Evolutionary conservation across 2,797 vertebrate species (phyloP).

Genomic region (Phyllotis vaccarum): DNA sequence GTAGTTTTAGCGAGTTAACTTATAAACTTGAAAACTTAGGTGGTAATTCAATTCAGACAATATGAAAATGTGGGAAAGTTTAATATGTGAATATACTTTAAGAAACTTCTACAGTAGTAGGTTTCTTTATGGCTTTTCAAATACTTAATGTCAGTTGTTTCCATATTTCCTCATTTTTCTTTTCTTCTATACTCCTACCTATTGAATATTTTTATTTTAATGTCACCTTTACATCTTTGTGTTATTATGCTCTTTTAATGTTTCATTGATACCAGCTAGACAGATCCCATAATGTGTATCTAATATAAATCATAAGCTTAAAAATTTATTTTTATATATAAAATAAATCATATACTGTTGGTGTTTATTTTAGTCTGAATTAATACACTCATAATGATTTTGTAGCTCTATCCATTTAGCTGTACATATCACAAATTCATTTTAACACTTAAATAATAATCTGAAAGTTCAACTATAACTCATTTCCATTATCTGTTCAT

Average conservation of each 20-base stretch:
- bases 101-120: neutral
- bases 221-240: neutral
- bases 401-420: neutral
- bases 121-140: neutral
- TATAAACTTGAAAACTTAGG: neutral
- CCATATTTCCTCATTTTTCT: neutral
- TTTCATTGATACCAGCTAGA: neutral
- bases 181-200: neutral
- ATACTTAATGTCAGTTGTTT: neutral
- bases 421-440: neutral
- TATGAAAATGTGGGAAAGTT: neutral
- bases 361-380: too few species aligned
- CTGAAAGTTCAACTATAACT: neutral
- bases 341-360: neutral
- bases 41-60: neutral
- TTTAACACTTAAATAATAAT: neutral
- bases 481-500: neutral
- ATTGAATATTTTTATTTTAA: neutral
- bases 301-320: neutral
- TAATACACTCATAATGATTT: neutral
- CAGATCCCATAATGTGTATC: neutral
- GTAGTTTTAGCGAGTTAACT: neutral
- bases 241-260: neutral
- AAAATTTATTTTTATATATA: neutral
- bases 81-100: neutral